A percentile compares a stretch with the other conserved stretches of the same genome.
phyloP scores from a whole-genome alignment of 2,888 invertebrate species.

The Chironomus riparius region DNA sequence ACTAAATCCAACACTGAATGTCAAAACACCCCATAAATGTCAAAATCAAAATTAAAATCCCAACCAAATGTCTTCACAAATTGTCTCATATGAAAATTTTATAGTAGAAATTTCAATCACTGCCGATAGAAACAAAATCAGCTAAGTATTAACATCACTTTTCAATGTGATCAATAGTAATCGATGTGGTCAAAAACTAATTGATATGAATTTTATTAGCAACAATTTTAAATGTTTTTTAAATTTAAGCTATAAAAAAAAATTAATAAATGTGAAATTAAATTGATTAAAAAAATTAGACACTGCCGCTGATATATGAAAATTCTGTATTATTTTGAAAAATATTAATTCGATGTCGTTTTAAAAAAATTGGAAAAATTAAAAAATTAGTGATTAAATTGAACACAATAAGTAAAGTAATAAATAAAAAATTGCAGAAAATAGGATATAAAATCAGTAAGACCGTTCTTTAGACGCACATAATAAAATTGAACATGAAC shows the following conservation, averaged over 20 bases:
- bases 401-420: not conserved
- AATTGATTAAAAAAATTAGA: not conserved
- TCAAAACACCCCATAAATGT: too few relatives aligned
- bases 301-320: conserved; percentile 16
- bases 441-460: not conserved
- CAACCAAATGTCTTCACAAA: too few relatives aligned
- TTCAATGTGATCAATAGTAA: conserved; percentile 25
- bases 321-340: not conserved
- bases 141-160: not conserved
- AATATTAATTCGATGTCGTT: not conserved
- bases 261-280: not conserved
- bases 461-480: too few relatives aligned
- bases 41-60: too few relatives aligned
- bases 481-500: too few relatives aligned
- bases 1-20: too few relatives aligned
- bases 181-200: not conserved
- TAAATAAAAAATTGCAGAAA: not conserved
- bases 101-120: not conserved
- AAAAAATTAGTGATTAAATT: not conserved
- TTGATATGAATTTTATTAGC: not conserved
- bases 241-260: not conserved
- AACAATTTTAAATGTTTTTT: not conserved
- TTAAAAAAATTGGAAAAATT: not conserved
- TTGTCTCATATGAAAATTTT: not conserved
- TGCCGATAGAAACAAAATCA: not conserved